These are phyloP conservation scores for Balearica regulorum DNA, from an alignment of 2,797 vertebrate species.

Conservation along the genomic window DNA sequence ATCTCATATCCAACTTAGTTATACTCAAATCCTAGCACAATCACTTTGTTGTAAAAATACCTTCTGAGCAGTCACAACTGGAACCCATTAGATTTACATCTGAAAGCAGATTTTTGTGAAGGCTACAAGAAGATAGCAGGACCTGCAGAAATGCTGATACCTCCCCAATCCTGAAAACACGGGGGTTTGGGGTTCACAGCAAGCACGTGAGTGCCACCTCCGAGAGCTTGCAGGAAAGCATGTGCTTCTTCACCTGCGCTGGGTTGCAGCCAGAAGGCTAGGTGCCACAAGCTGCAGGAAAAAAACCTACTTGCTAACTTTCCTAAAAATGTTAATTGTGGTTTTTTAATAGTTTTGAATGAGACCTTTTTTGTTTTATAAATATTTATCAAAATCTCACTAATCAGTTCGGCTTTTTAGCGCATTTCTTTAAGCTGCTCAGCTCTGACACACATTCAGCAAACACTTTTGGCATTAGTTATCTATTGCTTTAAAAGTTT, in stretches of 20 bases:
- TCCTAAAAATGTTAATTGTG: not conserved
- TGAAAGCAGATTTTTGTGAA: not conserved
- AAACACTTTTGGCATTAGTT: not conserved
- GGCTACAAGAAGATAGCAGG: not conserved
- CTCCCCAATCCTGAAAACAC: not conserved
- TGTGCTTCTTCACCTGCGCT: not conserved
- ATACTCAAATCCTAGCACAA: not conserved
- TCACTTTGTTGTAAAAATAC: not conserved
- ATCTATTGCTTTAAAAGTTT: not conserved
- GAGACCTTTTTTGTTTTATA: not conserved
- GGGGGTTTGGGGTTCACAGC: fast-evolving
- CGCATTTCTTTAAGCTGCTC: not conserved
- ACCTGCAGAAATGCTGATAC: not conserved
- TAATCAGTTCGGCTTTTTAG: not conserved
- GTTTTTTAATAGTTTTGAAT: not conserved
- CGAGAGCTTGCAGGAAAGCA: not conserved
- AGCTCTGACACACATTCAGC: not conserved
- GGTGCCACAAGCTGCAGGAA: not conserved
- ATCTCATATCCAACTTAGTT: not conserved
- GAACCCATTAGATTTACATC: not conserved
- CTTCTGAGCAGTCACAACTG: not conserved
- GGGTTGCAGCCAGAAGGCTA: not conserved
- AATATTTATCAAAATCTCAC: not conserved
- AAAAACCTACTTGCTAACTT: not conserved
- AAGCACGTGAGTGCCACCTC: not conserved